phyloP scores from a whole-genome alignment of 2,888 invertebrate genomes.

The Noctua janthe region DNA sequence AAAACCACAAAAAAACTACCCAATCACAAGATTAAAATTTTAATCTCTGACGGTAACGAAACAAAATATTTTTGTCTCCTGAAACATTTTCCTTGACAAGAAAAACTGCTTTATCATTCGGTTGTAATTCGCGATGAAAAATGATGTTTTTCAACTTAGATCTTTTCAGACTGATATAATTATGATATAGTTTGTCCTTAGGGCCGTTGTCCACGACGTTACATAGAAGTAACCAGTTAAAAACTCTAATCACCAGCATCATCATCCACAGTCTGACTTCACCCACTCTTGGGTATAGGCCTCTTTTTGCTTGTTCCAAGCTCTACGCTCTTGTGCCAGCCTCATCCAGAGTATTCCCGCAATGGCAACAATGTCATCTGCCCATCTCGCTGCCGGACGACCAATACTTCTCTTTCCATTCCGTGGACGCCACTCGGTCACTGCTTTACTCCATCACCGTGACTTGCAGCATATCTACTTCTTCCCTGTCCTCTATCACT shows the following conservation, averaged over 20 bases:
- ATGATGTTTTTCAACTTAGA: slow-evolving; percentile 19
- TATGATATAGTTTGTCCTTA: background rate
- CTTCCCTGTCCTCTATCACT: background rate
- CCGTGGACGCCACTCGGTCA: too few relatives aligned
- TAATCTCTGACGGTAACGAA: background rate
- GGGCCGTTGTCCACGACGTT: background rate
- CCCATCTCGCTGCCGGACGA: too few relatives aligned
- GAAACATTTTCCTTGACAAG: slow-evolving; percentile 12
- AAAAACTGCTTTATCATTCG: slow-evolving; percentile 29
- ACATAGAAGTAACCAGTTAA: background rate
- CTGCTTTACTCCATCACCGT: too few relatives aligned
- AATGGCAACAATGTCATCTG: too few relatives aligned
- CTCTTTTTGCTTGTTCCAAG: too few relatives aligned
- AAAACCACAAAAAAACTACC: background rate
- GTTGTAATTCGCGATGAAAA: slow-evolving; percentile 43
- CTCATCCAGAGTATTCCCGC: too few relatives aligned
- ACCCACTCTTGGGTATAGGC: too few relatives aligned
- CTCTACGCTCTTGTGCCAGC: too few relatives aligned
- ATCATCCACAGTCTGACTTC: too few relatives aligned
- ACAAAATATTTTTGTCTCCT: slow-evolving; percentile 22
- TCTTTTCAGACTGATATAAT: background rate
- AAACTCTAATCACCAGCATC: background rate
- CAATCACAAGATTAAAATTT: background rate
- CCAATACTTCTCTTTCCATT: too few relatives aligned
- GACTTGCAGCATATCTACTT: background rate